Percentiles rank a stretch among this genome's conserved stretches.
These are phyloP conservation scores for Tipula vernalis DNA, from an alignment of 2,888 invertebrate genomes.

Conservation along the genomic window DNA sequence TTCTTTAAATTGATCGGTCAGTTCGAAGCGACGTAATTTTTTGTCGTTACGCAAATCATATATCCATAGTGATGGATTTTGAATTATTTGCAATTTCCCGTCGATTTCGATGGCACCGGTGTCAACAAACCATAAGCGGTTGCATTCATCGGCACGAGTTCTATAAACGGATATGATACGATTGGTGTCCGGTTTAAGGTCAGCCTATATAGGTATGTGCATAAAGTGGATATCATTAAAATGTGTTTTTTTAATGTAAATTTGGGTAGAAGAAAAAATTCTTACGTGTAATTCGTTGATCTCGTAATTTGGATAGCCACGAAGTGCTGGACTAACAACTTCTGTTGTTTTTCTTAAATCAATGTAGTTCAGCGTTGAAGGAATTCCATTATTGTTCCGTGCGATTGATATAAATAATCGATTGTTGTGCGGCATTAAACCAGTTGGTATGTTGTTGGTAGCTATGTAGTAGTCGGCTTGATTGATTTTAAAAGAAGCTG, in stretches of 20 bases:
- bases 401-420: slow-evolving; percentile 61
- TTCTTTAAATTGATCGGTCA: slow-evolving; percentile 28
- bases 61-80: slow-evolving; percentile 49
- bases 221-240: not conserved
- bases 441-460: slow-evolving; percentile 35
- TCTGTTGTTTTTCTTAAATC: not conserved
- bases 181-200: slow-evolving; percentile 18
- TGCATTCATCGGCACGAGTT: slow-evolving; percentile 54
- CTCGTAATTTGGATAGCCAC: slow-evolving; percentile 29
- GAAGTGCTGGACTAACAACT: slow-evolving; percentile 25
- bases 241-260: not conserved
- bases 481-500: not conserved
- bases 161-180: slow-evolving; percentile 56
- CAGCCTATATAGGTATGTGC: not conserved
- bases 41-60: slow-evolving; percentile 52
- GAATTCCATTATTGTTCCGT: slow-evolving; percentile 50
- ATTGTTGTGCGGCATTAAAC: slow-evolving; percentile 33
- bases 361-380: slow-evolving; percentile 45
- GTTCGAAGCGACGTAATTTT: slow-evolving; percentile 43
- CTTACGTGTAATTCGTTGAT: slow-evolving; percentile 25
- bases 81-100: slow-evolving; percentile 38
- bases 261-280: not conserved
- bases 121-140: slow-evolving; percentile 67
- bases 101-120: slow-evolving; percentile 59
- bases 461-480: slow-evolving; percentile 22